These are phyloP conservation scores for Thereuonema tuberculata DNA, from an alignment of 1,140 invertebrate genomes.

Conservation along the genomic window DNA sequence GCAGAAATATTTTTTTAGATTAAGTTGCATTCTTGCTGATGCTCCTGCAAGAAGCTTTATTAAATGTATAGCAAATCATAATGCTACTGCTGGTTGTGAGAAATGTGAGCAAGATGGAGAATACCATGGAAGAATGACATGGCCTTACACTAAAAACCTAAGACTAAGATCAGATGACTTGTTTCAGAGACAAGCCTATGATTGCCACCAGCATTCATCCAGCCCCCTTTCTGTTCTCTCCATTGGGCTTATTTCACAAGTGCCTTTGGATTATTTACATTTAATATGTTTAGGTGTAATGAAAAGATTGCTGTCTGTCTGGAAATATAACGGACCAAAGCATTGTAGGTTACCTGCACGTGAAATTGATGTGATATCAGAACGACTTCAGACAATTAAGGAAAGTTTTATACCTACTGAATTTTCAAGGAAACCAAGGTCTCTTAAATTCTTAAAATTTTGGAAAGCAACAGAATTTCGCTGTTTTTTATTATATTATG, in stretches of 20 bases:
- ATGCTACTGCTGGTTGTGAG: conserved; percentile 5
- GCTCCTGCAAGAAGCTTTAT: conserved; percentile 4
- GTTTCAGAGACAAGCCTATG: conserved; percentile 33
- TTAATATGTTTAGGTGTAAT: conserved; percentile 8
- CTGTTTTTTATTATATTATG: conserved; percentile 11
- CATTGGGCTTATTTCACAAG: conserved; percentile 4
- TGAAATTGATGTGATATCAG: conserved; percentile 3
- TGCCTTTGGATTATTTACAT: conserved; percentile 12
- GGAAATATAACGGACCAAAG: conserved; percentile 7
- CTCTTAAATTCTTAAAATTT: conserved; percentile 1
- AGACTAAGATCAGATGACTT: conserved; percentile 29
- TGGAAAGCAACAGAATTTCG: conserved; percentile 13
- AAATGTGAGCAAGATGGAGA: conserved; percentile 9
- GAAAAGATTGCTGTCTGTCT: conserved; percentile 6
- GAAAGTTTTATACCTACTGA: conserved; percentile 1
- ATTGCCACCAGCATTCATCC: conserved; percentile 29
- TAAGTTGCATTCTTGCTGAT: conserved; percentile 6
- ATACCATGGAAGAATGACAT: conserved; percentile 4
- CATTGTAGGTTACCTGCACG: not conserved
- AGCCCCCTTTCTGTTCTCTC: conserved; percentile 28
- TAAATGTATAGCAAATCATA: conserved; percentile 4
- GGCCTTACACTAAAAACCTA: conserved; percentile 24
- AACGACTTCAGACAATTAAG: not conserved
- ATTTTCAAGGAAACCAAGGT: conserved; percentile 11
- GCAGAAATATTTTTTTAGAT: not conserved